Base-by-base conservation (phyloP, 2,888 invertebrate genomes). In the Spilarctia lutea region DNA sequence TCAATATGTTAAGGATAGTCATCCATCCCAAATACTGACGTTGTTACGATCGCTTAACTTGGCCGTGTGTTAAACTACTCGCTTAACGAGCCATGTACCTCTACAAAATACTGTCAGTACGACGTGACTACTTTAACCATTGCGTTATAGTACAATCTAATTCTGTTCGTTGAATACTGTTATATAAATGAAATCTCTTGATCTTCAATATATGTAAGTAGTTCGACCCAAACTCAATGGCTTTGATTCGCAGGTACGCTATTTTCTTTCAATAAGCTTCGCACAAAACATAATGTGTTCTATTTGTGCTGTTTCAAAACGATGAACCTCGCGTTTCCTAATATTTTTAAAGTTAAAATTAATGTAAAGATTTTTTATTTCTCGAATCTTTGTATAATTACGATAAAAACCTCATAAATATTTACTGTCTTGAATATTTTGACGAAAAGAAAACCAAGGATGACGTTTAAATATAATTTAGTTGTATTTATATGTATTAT, bases 281-380 rank as follows among this genome's bases (percentile, higher is more conserved):
- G 48, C 60, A 72, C 72, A 76, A 78, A 83, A 85, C 79, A 79
- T 81, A 85, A 80, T 82, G 83, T 72, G 77, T 78, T 80, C 80
- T 76, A 78, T 66, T 80, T 80, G 75, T 80, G 81, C 81, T 85
- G 79, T 85, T 88, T 87, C 83, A 82, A 77, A 80, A 80, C 85
- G 79, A 87, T 87, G 89, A 83, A 82, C 78, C 78, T 78, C 73
- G 74, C 75, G 75, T 81, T 72, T 52, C 24, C 24, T 56, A 30
- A 6, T 16, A 6, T 27, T 63, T 30, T 27, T 63, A 24, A 30
- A 24, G 16, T 30, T 3, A 24, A 69, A 52, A 8, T 20, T 35
- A 35, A 8, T 35, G 68, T 33, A 35, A n/a, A 33, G 13, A 52
- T 18, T 0, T 35, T 63, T 33, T 13, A 33, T 33, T 33, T 30